Evolutionary conservation across 2,888 invertebrate species (phyloP).

Genomic region (Tenodera sinensis): DNA sequence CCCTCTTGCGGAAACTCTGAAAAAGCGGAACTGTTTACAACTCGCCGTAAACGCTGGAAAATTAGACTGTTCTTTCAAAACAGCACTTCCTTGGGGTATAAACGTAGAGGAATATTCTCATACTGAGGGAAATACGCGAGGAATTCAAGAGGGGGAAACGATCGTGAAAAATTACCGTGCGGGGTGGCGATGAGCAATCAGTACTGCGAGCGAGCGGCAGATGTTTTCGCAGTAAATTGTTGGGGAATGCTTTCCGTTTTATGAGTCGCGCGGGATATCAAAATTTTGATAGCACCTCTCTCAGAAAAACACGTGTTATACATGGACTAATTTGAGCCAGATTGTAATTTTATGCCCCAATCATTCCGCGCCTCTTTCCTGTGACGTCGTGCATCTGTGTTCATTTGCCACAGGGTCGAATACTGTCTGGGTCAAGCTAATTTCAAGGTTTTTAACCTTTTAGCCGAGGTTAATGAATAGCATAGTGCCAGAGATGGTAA

Average conservation of each 20-base stretch:
- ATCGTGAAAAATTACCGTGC: background rate
- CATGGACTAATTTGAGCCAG: background rate
- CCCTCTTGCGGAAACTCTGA: background rate
- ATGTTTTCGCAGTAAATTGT: background rate
- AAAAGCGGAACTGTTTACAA: background rate
- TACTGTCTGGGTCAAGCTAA: no score
- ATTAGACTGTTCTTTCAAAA: background rate
- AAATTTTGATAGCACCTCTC: background rate
- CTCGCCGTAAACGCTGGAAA: background rate
- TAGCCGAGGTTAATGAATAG: no score
- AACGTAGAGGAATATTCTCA: background rate
- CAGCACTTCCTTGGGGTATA: background rate
- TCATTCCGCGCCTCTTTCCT: no score
- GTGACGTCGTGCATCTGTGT: no score
- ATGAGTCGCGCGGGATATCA: background rate
- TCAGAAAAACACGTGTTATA: background rate
- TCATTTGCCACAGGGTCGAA: no score
- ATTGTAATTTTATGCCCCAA: background rate
- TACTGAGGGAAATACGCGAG: background rate
- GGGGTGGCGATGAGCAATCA: background rate
- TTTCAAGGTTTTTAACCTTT: no score
- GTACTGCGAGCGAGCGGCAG: background rate
- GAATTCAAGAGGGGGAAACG: background rate
- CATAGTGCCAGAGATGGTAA: no score
- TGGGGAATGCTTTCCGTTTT: background rate